Evolutionary conservation across 1,140 invertebrate genomes (phyloP), one percentile per base, ranked within the genome.

Genomic region (Telenomus remus): DNA sequence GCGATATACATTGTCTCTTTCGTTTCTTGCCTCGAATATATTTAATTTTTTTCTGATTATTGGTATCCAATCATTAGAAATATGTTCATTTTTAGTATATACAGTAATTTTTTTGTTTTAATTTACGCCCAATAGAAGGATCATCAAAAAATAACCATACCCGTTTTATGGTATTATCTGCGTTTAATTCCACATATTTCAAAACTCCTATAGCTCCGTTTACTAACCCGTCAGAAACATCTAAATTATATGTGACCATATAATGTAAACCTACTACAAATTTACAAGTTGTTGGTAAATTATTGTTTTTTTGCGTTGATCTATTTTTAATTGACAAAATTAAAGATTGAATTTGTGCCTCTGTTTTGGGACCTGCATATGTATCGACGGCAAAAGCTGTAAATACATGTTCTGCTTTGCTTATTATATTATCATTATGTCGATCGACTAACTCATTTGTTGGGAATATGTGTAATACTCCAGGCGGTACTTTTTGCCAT

Each of bases 181-280:
- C 37, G n/a, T 39, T 9, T 34, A 2, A 6, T 39, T 39, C 33
- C 0, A 53, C 10, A 37, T 15, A 55, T 43, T 55, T 55, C 12
- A 55, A 7, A 5, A 43, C 27, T 8, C 51, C 51, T n/a, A 55
- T 42, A 1, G 39, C 37, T 42, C 51, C 51, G 27, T 55, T 55
- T 2, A 43, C 51, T 42, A 55, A 42, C n/a, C 51, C 51, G 27
- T 42, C 51, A 42, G 19, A 27, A 39, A 55, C 39, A n/a, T 55
- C 39, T 12, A 55, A 43, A 55, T 55, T 55, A 43, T 14, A 55
- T 33, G 51, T 55, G 43, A 55, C 5, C 51, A 55, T 55, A n/a
- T 55, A 55, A 55, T 55, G 42, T n/a, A 55, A 43, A 12, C 37
- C 37, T 19, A 43, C 43, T n/a, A 55, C 51, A 19, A 55, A 55